These are phyloP conservation scores for Ranitomeya imitator DNA, from an alignment of 2,113 vertebrate species.

Conservation along the genomic window DNA sequence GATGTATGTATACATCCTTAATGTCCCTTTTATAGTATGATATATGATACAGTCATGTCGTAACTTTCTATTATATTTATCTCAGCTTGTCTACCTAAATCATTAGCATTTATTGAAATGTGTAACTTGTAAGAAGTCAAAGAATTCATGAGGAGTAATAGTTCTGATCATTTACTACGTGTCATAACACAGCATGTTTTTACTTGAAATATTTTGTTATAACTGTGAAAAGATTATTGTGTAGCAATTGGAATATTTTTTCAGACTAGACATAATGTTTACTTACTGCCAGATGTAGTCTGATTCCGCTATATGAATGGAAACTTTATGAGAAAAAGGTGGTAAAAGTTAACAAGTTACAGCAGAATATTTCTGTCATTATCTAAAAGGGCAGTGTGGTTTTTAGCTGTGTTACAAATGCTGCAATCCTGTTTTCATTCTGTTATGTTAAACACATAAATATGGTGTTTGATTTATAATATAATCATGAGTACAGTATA, in stretches of 20 bases:
- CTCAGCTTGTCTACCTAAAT: constrained; percentile 43
- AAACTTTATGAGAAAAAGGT: constrained; percentile 43
- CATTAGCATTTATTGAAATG: constrained; percentile 54
- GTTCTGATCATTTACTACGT: constrained; percentile 55
- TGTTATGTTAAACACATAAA: background rate
- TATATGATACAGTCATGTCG: constrained; percentile 25
- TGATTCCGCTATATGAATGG: constrained; percentile 56
- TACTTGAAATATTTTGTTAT: constrained; percentile 63
- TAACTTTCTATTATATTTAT: constrained; percentile 57
- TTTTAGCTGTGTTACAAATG: background rate
- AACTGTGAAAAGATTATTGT: constrained; percentile 59
- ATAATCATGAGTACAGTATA: no score
- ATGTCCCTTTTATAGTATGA: constrained; percentile 47
- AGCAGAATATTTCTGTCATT: constrained; percentile 1
- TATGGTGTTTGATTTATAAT: no score
- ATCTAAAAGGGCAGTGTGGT: background rate
- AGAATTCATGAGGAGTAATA: constrained; percentile 37
- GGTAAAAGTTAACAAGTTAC: constrained; percentile 22
- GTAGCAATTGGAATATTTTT: constrained; percentile 61
- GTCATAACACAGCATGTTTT: constrained; percentile 63
- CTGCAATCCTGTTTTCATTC: background rate
- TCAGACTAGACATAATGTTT: constrained; percentile 62
- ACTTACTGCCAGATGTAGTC: constrained; percentile 69
- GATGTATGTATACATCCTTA: constrained; percentile 49
- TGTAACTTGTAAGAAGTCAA: constrained; percentile 7